Conservation (phyloP, 2,888 invertebrate genomes). For the Dromius quadrimaculatus region DNA sequence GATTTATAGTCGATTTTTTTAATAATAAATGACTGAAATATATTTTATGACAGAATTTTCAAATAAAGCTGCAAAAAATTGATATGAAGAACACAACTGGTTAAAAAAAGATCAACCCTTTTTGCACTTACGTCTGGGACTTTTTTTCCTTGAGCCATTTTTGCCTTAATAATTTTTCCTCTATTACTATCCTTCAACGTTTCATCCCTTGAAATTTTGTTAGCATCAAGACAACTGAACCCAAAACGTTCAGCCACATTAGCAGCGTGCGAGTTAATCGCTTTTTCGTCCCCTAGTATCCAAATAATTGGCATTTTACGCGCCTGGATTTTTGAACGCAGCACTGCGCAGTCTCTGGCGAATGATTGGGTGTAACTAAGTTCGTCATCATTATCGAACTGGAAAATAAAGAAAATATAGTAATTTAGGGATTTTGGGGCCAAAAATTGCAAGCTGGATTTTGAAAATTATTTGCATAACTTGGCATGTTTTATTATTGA, state of each 20-base stretch:
- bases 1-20: no score
- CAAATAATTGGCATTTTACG: slow-evolving; percentile 34
- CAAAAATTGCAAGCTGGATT: no score
- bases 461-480: no score
- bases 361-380: neutral
- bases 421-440: no score
- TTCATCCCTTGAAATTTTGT: slow-evolving; percentile 13
- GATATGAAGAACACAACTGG: no score
- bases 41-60: no score
- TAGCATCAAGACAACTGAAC: slow-evolving; percentile 8
- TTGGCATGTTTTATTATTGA: no score
- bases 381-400: slow-evolving; percentile 20
- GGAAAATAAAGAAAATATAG: no score
- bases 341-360: slow-evolving; percentile 8
- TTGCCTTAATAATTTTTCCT: slow-evolving; percentile 14
- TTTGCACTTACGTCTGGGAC: slow-evolving; percentile 42
- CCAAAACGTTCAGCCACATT: slow-evolving; percentile 41
- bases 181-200: neutral
- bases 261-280: neutral
- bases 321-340: slow-evolving; percentile 2
- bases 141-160: neutral
- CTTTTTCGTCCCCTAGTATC: slow-evolving; percentile 9
- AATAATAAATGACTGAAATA: no score
- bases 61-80: no score
- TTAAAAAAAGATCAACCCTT: no score